Evolutionary conservation across 2,888 invertebrate genomes (phyloP), one percentile per base, ranked within the genome.

Genomic region (Cetonia aurata): DNA sequence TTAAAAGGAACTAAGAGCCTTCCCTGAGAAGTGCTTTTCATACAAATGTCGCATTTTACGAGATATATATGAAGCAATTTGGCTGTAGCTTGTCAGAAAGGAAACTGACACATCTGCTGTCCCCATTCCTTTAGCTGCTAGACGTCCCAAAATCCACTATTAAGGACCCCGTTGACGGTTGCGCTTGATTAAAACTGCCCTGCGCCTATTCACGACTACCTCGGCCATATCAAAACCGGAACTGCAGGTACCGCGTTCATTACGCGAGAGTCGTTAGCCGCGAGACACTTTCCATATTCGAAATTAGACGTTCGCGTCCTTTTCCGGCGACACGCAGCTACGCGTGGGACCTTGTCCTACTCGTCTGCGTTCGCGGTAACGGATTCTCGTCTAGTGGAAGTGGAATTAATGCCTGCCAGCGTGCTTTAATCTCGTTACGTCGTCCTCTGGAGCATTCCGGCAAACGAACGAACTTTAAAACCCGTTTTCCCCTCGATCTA

Each of bases 161-260:
- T 81, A 81, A 79, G 80, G 79, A 78, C 76, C 76, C 74, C 10
- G 57, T 8, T 15, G 4, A 17, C 78, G 79, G 80, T 77, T 80
- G 78, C 80, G 79, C 79, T 81, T 81, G 80, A 81, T 81, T 80
- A 80, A 80, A 81, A 80, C 79, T 75, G 77, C 75, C 77, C 76
- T 25, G n/a, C 9, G 44, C 73, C 69, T 75, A 78, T 79, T 33
- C 31, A 55, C 33, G 13, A 25, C 31, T 33, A 12, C 13, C 55
- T 52, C 55, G 33, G 31, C 19, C 31, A 55, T 13, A 37, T 10
- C 37, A 10, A 37, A 37, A 37, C 37, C 37, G 10, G 37, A 80
- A 79, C 52, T 52, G 46, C 46, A 46, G 46, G 76, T 79, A 79
- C 80, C 80, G 37, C 37, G 37, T 80, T 79, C 77, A 80, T 81